Conservation (phyloP, 2,113 vertebrate genomes). For the Microtus pennsylvanicus region DNA sequence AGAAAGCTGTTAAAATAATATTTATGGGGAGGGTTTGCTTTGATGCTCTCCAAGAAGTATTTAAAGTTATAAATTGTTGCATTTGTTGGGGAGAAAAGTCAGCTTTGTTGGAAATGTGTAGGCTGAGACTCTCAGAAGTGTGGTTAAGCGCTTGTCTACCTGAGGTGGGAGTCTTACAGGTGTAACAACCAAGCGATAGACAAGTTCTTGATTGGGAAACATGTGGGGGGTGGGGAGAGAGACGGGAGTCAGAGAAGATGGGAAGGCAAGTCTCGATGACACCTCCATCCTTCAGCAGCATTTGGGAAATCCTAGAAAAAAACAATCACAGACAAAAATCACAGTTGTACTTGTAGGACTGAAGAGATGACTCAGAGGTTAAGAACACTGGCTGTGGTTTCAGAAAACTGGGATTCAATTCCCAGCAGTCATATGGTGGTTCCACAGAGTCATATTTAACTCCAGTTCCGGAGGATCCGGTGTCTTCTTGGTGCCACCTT, state of each 20-base stretch:
- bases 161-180: too few relatives aligned
- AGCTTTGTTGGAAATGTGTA: not conserved
- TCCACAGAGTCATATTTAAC: not conserved
- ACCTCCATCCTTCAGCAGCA: not conserved
- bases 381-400: not conserved
- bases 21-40: not conserved
- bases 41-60: not conserved
- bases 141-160: not conserved
- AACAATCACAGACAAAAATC: not conserved
- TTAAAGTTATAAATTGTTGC: not conserved
- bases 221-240: not conserved
- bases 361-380: not conserved
- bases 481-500: not conserved
- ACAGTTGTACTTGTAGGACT: too few relatives aligned
- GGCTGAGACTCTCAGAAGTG: not conserved
- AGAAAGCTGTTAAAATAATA: not conserved
- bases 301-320: not conserved
- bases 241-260: not conserved
- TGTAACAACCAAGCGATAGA: not conserved
- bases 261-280: not conserved
- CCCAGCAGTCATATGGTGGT: not conserved
- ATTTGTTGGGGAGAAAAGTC: too few relatives aligned
- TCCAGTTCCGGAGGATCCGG: not conserved
- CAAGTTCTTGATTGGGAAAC: fast-evolving
- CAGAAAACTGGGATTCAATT: not conserved